These are phyloP conservation scores for Monopis laevigella DNA, from an alignment of 2,888 invertebrate genomes.

Conservation along the genomic window DNA sequence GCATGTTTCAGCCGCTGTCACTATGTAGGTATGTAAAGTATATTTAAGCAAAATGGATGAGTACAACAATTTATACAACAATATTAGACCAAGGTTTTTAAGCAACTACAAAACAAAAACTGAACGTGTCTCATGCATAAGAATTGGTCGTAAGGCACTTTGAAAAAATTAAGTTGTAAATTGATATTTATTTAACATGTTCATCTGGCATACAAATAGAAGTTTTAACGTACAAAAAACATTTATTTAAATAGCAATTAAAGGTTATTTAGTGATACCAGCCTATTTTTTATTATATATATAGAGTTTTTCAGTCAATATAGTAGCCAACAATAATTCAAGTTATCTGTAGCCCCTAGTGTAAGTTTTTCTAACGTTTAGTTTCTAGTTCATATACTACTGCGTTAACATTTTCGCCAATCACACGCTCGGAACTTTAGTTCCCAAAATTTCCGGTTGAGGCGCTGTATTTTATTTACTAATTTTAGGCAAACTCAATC, in stretches of 20 bases:
- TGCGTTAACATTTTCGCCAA: no score
- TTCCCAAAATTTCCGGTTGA: no score
- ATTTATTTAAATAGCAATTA: background rate
- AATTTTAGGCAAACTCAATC: no score
- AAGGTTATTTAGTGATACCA: background rate
- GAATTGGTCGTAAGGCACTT: slow-evolving; percentile 61
- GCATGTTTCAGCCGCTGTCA: no score
- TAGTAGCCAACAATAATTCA: no score
- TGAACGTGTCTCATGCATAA: slow-evolving; percentile 1
- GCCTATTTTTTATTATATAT: background rate
- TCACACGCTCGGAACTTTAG: no score
- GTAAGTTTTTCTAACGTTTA: no score
- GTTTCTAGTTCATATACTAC: no score
- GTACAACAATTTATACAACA: background rate
- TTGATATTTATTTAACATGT: slow-evolving; percentile 26
- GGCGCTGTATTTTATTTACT: no score
- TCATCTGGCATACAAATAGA: background rate
- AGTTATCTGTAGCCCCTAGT: no score
- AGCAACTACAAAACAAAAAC: background rate
- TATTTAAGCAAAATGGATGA: slow-evolving; percentile 15
- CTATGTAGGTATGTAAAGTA: no score
- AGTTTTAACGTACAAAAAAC: no score
- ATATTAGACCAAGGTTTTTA: background rate
- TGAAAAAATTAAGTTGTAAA: slow-evolving; percentile 56
- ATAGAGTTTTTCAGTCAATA: background rate